Percentiles rank a stretch among this genome's conserved stretches.
These are phyloP conservation scores for Microchirus variegatus DNA, from an alignment of 2,797 vertebrate species.

Conservation along the genomic window DNA sequence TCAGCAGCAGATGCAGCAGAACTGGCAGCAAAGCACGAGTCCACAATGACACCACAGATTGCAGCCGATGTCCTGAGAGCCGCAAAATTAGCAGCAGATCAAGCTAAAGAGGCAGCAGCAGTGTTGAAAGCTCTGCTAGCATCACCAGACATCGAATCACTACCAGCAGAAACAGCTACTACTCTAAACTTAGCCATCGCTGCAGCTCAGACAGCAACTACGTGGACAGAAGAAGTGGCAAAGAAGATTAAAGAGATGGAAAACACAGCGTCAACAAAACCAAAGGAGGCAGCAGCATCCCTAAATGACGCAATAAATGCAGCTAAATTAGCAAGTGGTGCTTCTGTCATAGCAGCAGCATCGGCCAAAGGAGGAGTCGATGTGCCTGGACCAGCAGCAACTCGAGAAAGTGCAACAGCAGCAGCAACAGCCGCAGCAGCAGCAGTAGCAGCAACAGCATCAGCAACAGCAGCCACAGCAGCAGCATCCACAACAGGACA, in stretches of 20 bases:
- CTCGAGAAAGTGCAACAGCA: slow-evolving; percentile 7
- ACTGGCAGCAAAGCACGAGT: neutral
- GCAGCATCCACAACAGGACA: neutral
- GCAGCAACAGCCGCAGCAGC: slow-evolving; percentile 13
- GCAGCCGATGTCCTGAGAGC: neutral
- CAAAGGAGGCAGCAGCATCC: neutral
- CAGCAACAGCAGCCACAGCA: slow-evolving; percentile 15
- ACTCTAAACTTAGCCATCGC: neutral
- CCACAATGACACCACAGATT: neutral
- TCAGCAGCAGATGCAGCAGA: slow-evolving; percentile 9
- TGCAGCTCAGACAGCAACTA: neutral
- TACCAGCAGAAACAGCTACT: neutral
- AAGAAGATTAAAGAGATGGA: neutral
- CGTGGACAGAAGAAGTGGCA: neutral
- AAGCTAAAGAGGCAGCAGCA: slow-evolving; percentile 8
- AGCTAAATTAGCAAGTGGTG: neutral
- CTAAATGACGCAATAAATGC: neutral
- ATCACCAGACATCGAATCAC: neutral
- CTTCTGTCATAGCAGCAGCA: neutral
- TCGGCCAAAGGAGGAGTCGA: neutral
- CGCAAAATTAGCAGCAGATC: neutral
- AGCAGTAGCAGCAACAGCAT: slow-evolving; percentile 3
- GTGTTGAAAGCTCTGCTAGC: neutral
- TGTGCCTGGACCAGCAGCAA: neutral
- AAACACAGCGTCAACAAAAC: slow-evolving; percentile 1